Evolutionary conservation across 2,797 vertebrate species (phyloP).

Genomic region (Natrix natrix): DNA sequence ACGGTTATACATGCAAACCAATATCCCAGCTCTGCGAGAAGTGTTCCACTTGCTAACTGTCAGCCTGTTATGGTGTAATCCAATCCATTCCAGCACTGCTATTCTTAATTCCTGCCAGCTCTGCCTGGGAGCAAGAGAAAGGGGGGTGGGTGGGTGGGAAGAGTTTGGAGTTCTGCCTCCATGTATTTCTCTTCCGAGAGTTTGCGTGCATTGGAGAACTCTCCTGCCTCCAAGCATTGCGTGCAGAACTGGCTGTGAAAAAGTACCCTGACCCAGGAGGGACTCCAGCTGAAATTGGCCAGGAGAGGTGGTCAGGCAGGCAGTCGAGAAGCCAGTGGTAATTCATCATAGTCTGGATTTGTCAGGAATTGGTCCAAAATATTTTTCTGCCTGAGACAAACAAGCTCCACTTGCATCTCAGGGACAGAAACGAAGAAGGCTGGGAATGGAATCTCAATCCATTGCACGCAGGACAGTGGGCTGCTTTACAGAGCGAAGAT

Average conservation of each 20-base stretch:
- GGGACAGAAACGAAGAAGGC: not conserved
- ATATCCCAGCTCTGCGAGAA: conserved; percentile 7
- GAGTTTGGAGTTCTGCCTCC: not conserved
- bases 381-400: not conserved
- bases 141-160: no score
- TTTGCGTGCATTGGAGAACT: conserved; percentile 43
- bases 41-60: conserved; percentile 26
- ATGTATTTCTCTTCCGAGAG: not conserved
- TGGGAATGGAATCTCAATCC: not conserved
- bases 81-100: conserved; percentile 66
- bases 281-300: conserved; percentile 63
- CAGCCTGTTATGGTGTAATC: conserved; percentile 53
- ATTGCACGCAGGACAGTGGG: no score
- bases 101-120: conserved; percentile 80
- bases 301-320: conserved; percentile 14
- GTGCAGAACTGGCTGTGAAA: conserved; percentile 76
- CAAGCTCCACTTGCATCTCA: not conserved
- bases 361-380: not conserved
- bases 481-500: not conserved
- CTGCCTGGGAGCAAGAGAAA: conserved; percentile 37
- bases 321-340: conserved; percentile 53
- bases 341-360: not conserved
- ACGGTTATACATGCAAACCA: conserved; percentile 7
- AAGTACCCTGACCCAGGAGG: conserved; percentile 72
- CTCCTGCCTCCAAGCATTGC: conserved; percentile 52